Evolutionary conservation across 2,113 vertebrate genomes (phyloP), one percentile per base, ranked within the genome.

Genomic region (Microtus oregoni): DNA sequence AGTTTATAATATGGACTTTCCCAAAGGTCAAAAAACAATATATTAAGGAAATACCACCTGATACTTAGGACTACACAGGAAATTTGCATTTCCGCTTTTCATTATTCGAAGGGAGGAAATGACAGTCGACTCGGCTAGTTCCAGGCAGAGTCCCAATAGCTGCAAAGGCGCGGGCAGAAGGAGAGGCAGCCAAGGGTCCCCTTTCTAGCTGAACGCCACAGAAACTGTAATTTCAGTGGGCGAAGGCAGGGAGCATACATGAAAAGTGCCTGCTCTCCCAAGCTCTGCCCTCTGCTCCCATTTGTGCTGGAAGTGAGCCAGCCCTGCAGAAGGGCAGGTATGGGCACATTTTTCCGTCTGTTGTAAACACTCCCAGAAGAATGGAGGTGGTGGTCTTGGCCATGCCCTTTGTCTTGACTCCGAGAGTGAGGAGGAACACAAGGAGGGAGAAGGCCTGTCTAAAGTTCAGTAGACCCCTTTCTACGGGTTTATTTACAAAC

Each of bases 21-120:
- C 96, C 96, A 95, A 92, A 98, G 96, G 97, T 98, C 94, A 97
- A 63, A 67, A 97, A 98, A 98, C 97, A 98, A 98, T 98, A 95
- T 86, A 92, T 97, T 98, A 98, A 97, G 97, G 98, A 99, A 98
- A 98, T 90, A 97, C 88, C 98, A 98, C 97, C 98, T 98, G 97
- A 96, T 98, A 98, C 97, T 98, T 95, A 91, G 95, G 92, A 88
- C 98, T 97, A 93, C 61, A 1, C 96, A 98, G 98, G 98, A 98
- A 98, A 98, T 98, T 97, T 98, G 97, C 95, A 97, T 98, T 98
- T 98, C 97, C 94, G 97, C 90, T 98, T 96, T 94, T 96, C 94
- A 91, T 97, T 98, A 95, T 98, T 97, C 89, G 91, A 87, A 67
- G 79, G 86, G 89, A 97, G 98, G 97, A 97, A 98, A 91, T 96